A percentile compares a stretch with the other conserved stretches of the same genome.
These are phyloP conservation scores for Eubasilissa regina DNA, from an alignment of 1,140 invertebrate genomes.

Conservation along the genomic window DNA sequence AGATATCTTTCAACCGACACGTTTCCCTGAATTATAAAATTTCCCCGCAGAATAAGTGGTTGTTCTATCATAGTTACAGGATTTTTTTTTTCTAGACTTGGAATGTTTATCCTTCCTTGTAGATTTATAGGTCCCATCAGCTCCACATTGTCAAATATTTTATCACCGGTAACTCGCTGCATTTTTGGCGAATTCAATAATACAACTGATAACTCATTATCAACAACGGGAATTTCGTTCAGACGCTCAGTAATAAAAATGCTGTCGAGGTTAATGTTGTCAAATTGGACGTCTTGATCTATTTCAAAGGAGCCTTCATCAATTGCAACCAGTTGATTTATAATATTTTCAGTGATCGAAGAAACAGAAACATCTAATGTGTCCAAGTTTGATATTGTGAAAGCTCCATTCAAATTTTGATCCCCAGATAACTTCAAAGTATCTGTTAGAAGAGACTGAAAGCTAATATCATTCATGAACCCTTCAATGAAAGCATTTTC, in stretches of 20 bases:
- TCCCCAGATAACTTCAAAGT: conserved; percentile 43
- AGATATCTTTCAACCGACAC: conserved; percentile 62
- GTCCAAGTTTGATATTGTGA: conserved; percentile 31
- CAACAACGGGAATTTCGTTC: conserved; percentile 61
- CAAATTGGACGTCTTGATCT: conserved; percentile 62
- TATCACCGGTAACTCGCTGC: conserved; percentile 62
- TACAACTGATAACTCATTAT: conserved; percentile 62
- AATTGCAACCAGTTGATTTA: conserved; percentile 58
- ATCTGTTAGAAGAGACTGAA: conserved; percentile 57
- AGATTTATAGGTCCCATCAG: conserved; percentile 63
- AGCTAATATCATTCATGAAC: conserved; percentile 63
- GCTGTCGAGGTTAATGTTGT: conserved; percentile 60
- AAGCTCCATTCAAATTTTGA: conserved; percentile 45
- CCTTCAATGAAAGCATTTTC: conserved; percentile 57
- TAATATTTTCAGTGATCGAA: neutral
- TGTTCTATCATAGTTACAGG: conserved; percentile 61
- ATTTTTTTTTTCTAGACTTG: conserved; percentile 62
- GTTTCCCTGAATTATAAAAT: conserved; percentile 62
- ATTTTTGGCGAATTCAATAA: conserved; percentile 60
- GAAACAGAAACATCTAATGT: conserved; percentile 45
- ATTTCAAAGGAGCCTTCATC: conserved; percentile 60
- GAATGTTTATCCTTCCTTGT: conserved; percentile 62
- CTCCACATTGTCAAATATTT: conserved; percentile 63
- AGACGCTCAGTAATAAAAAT: conserved; percentile 60
- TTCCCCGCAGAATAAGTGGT: conserved; percentile 59